Conservation (phyloP, 2,113 vertebrate genomes). For the Xenopus borealis region DNA sequence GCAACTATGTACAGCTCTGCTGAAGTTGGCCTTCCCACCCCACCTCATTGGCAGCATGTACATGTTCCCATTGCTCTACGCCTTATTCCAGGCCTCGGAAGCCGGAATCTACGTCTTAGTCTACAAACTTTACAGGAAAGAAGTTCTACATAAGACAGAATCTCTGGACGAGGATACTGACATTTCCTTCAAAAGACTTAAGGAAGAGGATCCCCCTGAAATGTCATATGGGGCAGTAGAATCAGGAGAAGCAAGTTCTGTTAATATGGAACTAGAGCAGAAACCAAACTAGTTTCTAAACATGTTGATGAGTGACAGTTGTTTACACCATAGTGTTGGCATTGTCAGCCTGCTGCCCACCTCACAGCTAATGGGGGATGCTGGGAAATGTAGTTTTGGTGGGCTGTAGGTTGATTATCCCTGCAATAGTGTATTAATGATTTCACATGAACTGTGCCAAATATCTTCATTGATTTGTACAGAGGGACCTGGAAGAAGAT, state of each 20-base stretch:
- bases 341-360: background rate
- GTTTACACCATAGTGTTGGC: constrained; percentile 5
- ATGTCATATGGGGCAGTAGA: constrained; percentile 83
- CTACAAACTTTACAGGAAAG: constrained; percentile 81
- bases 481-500: background rate
- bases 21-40: constrained; percentile 91
- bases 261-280: constrained; percentile 66
- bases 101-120: constrained; percentile 85
- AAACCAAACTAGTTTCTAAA: constrained; percentile 54
- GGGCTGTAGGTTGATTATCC: no score
- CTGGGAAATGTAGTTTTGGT: no score
- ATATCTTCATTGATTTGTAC: background rate
- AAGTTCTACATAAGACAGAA: constrained; percentile 78
- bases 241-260: constrained; percentile 65
- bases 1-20: constrained; percentile 93
- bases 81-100: constrained; percentile 91
- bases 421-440: background rate
- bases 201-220: constrained; percentile 84
- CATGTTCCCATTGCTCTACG: constrained; percentile 95
- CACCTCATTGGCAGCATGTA: constrained; percentile 90
- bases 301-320: background rate
- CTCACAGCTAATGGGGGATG: no score
- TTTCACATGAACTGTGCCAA: constrained; percentile 1
- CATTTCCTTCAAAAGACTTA: constrained; percentile 86
- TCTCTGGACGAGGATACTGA: constrained; percentile 72